These are phyloP conservation scores for Entosphenus tridentatus DNA, from an alignment of 2,113 vertebrate species.

Conservation along the genomic window DNA sequence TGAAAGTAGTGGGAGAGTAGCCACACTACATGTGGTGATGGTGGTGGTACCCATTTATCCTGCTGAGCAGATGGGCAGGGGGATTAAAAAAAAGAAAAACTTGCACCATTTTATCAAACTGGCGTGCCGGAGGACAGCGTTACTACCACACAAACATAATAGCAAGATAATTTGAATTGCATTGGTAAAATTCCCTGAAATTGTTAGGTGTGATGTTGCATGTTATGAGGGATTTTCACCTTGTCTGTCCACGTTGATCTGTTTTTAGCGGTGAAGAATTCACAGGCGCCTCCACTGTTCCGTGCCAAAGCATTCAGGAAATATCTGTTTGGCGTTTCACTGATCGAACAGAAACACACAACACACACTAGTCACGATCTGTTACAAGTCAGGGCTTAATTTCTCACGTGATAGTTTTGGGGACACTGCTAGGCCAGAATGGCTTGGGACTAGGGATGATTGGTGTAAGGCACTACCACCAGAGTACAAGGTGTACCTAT, in stretches of 20 bases:
- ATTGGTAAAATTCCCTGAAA: not conserved
- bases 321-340: slow-evolving; percentile 39
- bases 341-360: too few relatives aligned
- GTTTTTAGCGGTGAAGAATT: slow-evolving; percentile 46
- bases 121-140: not conserved
- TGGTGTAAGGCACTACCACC: too few relatives aligned
- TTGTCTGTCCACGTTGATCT: slow-evolving; percentile 46
- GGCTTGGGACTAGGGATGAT: too few relatives aligned
- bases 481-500: too few relatives aligned
- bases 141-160: not conserved
- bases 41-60: too few relatives aligned
- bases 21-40: too few relatives aligned
- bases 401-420: too few relatives aligned
- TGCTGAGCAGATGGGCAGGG: not conserved
- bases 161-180: not conserved
- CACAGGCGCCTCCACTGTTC: slow-evolving; percentile 43
- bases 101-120: not conserved
- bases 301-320: slow-evolving; percentile 44
- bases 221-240: slow-evolving; percentile 19
- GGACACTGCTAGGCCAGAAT: too few relatives aligned
- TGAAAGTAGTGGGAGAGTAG: too few relatives aligned
- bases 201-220: not conserved
- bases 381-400: too few relatives aligned
- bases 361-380: too few relatives aligned
- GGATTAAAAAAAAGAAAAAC: not conserved